phyloP scores from a whole-genome alignment of 1,140 invertebrate genomes.

The Pachypeltis micranthus region DNA sequence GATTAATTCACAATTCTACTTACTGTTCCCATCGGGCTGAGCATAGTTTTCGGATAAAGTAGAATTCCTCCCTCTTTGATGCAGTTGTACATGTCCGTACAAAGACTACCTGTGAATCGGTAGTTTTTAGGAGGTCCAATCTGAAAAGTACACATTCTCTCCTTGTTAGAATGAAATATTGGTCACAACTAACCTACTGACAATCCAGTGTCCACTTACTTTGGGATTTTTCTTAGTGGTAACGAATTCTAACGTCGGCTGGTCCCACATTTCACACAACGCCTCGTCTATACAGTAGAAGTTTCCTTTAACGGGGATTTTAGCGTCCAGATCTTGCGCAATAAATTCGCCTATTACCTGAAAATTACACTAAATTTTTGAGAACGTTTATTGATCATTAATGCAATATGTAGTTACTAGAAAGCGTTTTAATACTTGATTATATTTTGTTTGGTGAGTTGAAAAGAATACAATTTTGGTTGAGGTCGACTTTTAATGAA shows the following conservation, averaged over 20 bases:
- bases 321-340: neutral
- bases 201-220: too few relatives aligned
- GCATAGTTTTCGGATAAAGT: neutral
- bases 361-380: neutral
- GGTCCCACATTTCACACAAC: neutral
- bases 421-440: too few relatives aligned
- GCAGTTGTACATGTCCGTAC: neutral
- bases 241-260: neutral
- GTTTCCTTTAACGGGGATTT: neutral
- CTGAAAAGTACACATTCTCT: neutral
- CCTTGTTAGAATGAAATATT: too few relatives aligned
- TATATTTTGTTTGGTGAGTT: neutral
- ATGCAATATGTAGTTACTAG: too few relatives aligned
- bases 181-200: too few relatives aligned
- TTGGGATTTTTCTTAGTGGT: neutral
- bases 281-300: slow-evolving; percentile 1
- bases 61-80: slow-evolving; percentile 1
- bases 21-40: neutral
- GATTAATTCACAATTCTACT: too few relatives aligned
- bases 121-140: neutral
- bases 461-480: neutral
- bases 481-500: neutral
- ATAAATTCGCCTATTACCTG: slow-evolving; percentile 7
- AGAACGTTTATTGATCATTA: too few relatives aligned
- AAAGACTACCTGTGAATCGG: neutral